These are phyloP conservation scores for Platygyra sinensis DNA, from an alignment of 64 coral and sea anemone species.

Conservation along the genomic window DNA sequence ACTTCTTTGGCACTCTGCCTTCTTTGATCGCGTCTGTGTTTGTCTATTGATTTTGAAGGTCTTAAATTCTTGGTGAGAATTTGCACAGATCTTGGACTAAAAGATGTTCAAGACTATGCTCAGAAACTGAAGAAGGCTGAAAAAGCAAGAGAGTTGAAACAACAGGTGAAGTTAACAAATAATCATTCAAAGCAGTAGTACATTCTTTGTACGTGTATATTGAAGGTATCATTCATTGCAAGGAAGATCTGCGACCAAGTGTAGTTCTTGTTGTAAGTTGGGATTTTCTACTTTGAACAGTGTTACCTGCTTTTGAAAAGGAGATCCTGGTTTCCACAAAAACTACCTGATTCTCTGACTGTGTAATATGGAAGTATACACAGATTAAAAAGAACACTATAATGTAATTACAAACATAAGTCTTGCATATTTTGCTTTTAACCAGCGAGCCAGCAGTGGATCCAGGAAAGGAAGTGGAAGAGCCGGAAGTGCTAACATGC, in stretches of 20 bases:
- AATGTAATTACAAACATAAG: neutral
- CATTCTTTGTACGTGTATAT: too few relatives aligned
- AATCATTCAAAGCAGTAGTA: too few relatives aligned
- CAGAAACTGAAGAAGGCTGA: slow-evolving; percentile 97
- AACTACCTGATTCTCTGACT: too few relatives aligned
- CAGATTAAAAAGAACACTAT: too few relatives aligned
- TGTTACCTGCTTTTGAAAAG: too few relatives aligned
- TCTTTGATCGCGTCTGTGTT: neutral
- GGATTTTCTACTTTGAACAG: too few relatives aligned
- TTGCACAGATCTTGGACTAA: slow-evolving; percentile 95
- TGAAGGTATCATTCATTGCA: too few relatives aligned
- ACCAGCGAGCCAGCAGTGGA: slow-evolving; percentile 73
- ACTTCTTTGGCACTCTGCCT: neutral
- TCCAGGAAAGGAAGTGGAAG: slow-evolving; percentile 81
- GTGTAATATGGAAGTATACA: too few relatives aligned
- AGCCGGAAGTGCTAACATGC: slow-evolving; percentile 71
- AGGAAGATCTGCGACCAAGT: too few relatives aligned
- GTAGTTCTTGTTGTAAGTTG: too few relatives aligned
- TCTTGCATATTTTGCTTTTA: neutral
- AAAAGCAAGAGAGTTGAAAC: slow-evolving; percentile 95
- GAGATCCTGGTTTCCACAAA: too few relatives aligned
- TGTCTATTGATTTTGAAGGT: slow-evolving; percentile 41
- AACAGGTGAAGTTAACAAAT: slow-evolving; percentile 66
- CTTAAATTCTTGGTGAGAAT: slow-evolving; percentile 97
- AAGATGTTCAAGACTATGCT: slow-evolving; percentile 98